Base-by-base conservation (phyloP, 2,888 invertebrate species). In the Scaeva pyrastri region DNA sequence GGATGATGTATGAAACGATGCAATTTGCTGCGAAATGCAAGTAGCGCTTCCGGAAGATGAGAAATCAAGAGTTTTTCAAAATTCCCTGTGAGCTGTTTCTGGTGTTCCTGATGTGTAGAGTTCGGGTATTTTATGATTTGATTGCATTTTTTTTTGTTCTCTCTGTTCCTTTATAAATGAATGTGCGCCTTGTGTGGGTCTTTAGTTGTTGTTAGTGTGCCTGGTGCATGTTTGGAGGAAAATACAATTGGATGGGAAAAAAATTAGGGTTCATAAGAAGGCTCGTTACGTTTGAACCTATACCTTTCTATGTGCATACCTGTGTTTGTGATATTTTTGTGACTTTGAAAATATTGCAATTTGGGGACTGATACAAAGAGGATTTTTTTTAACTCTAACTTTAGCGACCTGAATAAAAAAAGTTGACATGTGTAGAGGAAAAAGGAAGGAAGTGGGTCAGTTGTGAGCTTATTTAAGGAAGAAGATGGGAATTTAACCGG, bases 1-100 rank as follows among this genome's bases (percentile, higher is more conserved):
- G 80, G 78, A 74, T 83, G 78, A 83, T 78, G 74, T 78, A 83
- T 78, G 78, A 83, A 83, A 78, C 78, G 78, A 74, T 74, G 68
- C 74, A 78, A 83, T 83, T 83, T 83, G 78, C 74, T 58, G 21
- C 62, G 21, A 68, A 68, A 68, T 73, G 60, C 73, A 60, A 77
- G 55, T 45, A 73, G 60, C 60, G 50, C 66, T 66, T 72, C 48
- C 72, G 50, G 66, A n/a, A 41, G 55, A 52, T 21, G 58, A 21
- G 58, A 48, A 71, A 41, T 75, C 64, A 56, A 56, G 70, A 31
- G 48, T 19, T 60, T 52, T 72, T 31, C 19, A 31, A 21, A 23
- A 36, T 21, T 48, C 66, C 21, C 14, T 41, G 19, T 41, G 39
- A 60, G 60, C 60, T n/a, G n/a, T n/a, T n/a, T n/a, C n/a, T n/a